Evolutionary conservation across 2,888 invertebrate genomes (phyloP).

Genomic region (Andrena flavipes): DNA sequence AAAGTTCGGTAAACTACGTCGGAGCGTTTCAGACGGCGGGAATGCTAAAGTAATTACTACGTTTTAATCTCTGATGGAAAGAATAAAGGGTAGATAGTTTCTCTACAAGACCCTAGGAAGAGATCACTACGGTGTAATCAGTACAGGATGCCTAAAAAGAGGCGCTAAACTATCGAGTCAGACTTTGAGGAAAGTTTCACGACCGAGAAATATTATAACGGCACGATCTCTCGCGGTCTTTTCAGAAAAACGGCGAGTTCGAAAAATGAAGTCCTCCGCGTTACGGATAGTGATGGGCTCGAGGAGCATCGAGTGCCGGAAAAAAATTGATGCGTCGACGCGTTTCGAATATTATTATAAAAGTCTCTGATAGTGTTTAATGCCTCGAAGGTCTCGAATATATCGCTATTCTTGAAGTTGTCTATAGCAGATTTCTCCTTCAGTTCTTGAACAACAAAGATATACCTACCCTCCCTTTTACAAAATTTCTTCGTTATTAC

Average conservation of each 20-base stretch:
- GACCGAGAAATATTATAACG: neutral
- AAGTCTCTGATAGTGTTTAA: no score
- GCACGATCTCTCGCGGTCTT: slow-evolving; percentile 1
- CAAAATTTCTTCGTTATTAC: no score
- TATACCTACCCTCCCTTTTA: no score
- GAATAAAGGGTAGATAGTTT: slow-evolving; percentile 44
- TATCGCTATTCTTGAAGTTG: no score
- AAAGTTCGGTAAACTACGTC: slow-evolving; percentile 28
- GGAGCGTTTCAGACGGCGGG: slow-evolving; percentile 32
- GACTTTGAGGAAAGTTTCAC: slow-evolving; percentile 28
- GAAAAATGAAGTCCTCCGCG: slow-evolving; percentile 5
- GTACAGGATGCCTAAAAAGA: slow-evolving; percentile 62
- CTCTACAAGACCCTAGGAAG: slow-evolving; percentile 54
- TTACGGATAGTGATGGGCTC: neutral
- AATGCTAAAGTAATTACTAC: slow-evolving; percentile 54
- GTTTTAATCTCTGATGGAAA: slow-evolving; percentile 50
- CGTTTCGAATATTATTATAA: no score
- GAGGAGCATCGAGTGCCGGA: neutral
- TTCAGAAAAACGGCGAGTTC: neutral
- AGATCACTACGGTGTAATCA: slow-evolving; percentile 61
- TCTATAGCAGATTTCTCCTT: no score
- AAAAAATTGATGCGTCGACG: no score
- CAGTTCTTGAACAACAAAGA: no score
- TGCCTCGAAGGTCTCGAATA: no score
- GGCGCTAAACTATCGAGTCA: slow-evolving; percentile 58